Conservation (phyloP, 1,140 invertebrate species). For the Stegodyphus mimosarum region DNA sequence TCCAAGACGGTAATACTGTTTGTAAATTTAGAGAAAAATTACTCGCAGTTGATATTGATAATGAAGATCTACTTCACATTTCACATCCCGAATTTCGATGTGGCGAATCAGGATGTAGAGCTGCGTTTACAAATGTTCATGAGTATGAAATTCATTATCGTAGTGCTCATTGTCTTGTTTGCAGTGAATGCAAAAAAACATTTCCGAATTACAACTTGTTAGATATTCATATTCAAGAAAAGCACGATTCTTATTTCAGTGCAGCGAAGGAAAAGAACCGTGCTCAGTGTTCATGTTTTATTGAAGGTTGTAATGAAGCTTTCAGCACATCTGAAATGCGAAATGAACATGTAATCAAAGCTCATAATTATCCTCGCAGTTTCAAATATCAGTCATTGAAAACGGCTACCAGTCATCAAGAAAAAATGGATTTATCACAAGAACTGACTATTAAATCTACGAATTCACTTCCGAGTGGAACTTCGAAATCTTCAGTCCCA, state of each 20-base stretch:
- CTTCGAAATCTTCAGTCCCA: conserved; percentile 8
- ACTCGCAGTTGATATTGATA: conserved; percentile 12
- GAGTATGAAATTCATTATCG: conserved; percentile 48
- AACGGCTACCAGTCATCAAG: not conserved
- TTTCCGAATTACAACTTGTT: conserved; percentile 37
- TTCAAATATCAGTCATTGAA: conserved; percentile 35
- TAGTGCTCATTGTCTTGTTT: conserved; percentile 39
- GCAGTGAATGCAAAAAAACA: conserved; percentile 27
- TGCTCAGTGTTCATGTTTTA: conserved; percentile 15
- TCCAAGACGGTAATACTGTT: conserved; percentile 6
- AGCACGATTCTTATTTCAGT: conserved; percentile 30
- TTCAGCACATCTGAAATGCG: conserved; percentile 3
- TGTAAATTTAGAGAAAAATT: conserved; percentile 15
- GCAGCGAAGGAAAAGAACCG: conserved; percentile 24
- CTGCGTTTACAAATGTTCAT: conserved; percentile 31
- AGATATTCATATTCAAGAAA: conserved; percentile 39
- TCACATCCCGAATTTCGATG: conserved; percentile 32
- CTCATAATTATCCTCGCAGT: conserved; percentile 37
- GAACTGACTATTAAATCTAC: not conserved
- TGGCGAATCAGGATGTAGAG: conserved; percentile 29
- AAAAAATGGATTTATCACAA: conserved; percentile 25
- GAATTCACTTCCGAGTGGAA: not conserved
- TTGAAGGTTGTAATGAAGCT: conserved; percentile 18
- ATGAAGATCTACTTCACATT: conserved; percentile 8
- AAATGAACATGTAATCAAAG: conserved; percentile 18